A percentile compares a stretch with the other conserved stretches of the same genome.
Conservation (phyloP, 1,140 invertebrate species). For the Parasteatoda tepidariorum region DNA sequence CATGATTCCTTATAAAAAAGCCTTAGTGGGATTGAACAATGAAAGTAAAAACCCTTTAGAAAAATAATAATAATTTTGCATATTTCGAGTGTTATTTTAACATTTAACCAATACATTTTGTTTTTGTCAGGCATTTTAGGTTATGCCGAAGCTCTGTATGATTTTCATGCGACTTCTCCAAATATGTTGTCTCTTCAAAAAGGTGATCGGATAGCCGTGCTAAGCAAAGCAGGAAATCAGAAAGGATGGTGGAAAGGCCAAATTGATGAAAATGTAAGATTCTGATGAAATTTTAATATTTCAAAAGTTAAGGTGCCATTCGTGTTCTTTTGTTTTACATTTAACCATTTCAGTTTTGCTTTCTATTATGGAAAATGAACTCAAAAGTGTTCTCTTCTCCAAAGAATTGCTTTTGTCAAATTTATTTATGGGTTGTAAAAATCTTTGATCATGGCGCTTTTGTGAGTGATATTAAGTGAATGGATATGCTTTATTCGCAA, state of each 20-base stretch:
- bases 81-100: background rate
- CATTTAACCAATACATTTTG: background rate
- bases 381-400: background rate
- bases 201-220: constrained; percentile 81
- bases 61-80: background rate
- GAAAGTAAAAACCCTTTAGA: constrained; percentile 35
- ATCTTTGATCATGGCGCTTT: background rate
- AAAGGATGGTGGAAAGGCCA: constrained; percentile 87
- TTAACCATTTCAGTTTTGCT: background rate
- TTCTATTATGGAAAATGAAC: background rate
- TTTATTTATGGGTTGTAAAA: background rate
- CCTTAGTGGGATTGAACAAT: constrained; percentile 18
- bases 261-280: constrained; percentile 73
- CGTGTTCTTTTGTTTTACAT: background rate
- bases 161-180: constrained; percentile 73
- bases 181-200: constrained; percentile 82
- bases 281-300: background rate
- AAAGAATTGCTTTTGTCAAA: background rate
- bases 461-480: no score
- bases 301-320: background rate
- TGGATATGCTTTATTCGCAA: no score
- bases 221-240: constrained; percentile 81
- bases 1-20: constrained; percentile 68
- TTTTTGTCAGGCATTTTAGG: constrained; percentile 23
- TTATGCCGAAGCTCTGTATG: constrained; percentile 68